These are phyloP conservation scores for Sitobion miscanthi DNA, from an alignment of 1,140 invertebrate genomes.

Conservation along the genomic window DNA sequence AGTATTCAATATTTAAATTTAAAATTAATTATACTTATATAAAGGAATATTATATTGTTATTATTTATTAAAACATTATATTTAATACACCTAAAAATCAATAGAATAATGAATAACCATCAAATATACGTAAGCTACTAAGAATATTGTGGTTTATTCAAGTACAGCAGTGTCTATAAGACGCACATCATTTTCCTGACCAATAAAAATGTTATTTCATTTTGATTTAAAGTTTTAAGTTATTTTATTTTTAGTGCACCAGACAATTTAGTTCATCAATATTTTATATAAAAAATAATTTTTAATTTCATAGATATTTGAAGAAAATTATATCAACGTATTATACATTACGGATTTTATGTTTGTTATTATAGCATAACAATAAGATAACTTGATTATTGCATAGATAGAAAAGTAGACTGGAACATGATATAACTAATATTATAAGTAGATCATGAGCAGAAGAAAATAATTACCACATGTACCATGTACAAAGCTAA, in stretches of 20 bases:
- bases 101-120: background rate
- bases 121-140: too few relatives aligned
- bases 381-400: too few relatives aligned
- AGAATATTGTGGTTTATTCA: too few relatives aligned
- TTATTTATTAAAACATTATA: background rate
- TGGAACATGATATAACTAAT: too few relatives aligned
- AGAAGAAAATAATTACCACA: background rate
- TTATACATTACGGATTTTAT: background rate
- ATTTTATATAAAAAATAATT: background rate
- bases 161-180: too few relatives aligned
- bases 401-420: too few relatives aligned
- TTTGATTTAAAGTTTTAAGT: too few relatives aligned
- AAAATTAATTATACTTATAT: background rate
- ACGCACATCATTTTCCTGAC: background rate
- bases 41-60: background rate
- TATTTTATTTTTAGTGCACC: too few relatives aligned
- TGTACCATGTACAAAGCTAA: background rate
- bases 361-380: background rate
- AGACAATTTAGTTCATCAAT: background rate
- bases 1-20: background rate
- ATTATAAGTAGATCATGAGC: too few relatives aligned
- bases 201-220: background rate
- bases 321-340: background rate
- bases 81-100: too few relatives aligned
- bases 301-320: background rate